A percentile compares a stretch with the other conserved stretches of the same genome.
These are phyloP conservation scores for Cantharis rufa DNA, from an alignment of 2,888 invertebrate genomes.

Conservation along the genomic window DNA sequence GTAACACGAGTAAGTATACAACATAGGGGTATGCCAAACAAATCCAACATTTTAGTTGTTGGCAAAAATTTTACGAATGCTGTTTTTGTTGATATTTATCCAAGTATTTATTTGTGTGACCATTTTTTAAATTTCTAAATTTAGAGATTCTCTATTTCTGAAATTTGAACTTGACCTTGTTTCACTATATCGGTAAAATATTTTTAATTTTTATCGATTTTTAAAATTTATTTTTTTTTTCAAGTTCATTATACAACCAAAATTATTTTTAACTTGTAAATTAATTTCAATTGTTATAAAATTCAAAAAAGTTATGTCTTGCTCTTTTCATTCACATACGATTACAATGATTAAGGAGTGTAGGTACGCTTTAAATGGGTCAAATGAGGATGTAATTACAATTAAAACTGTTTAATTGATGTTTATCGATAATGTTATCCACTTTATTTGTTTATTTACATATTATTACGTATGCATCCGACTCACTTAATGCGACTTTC, in stretches of 20 bases:
- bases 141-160: neutral
- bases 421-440: neutral
- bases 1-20: neutral
- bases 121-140: conserved; percentile 9
- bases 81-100: conserved; percentile 7
- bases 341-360: neutral
- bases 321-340: neutral
- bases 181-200: neutral
- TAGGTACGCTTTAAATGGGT: neutral
- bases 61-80: neutral
- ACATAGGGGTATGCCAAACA: neutral
- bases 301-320: neutral
- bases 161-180: neutral
- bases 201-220: neutral
- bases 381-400: neutral
- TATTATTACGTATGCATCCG: neutral
- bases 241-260: neutral
- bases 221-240: neutral
- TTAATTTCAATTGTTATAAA: neutral
- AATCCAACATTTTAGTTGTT: conserved; percentile 3
- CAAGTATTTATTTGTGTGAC: conserved; percentile 7
- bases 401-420: neutral
- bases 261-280: neutral
- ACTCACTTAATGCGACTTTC: neutral
- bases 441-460: neutral